These are phyloP conservation scores for Vombatus ursinus DNA, from an alignment of 2,113 vertebrate species.

Conservation along the genomic window DNA sequence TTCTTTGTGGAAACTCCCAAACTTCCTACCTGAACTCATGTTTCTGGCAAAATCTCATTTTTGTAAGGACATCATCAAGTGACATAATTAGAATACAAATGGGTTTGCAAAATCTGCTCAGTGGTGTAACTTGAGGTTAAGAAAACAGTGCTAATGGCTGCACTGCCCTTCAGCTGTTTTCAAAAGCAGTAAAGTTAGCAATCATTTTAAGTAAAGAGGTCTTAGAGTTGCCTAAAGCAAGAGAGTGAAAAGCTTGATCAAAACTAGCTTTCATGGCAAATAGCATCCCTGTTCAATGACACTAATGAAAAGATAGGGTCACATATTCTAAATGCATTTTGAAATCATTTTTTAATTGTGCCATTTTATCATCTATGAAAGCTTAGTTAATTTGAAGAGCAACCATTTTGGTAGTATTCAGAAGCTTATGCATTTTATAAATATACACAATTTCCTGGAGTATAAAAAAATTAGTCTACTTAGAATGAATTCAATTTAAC, in stretches of 20 bases:
- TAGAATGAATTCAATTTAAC: not conserved
- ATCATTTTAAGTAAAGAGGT: conserved; percentile 55
- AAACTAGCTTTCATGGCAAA: conserved; percentile 49
- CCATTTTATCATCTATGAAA: conserved; percentile 4
- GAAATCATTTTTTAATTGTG: not conserved
- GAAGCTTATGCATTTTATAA: conserved; percentile 5
- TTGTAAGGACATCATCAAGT: conserved; percentile 61
- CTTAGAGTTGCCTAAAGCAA: conserved; percentile 50
- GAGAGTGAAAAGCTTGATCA: conserved; percentile 28
- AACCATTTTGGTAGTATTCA: not conserved
- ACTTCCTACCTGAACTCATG: conserved; percentile 37
- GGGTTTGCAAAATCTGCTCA: conserved; percentile 58
- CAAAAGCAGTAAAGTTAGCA: conserved; percentile 69
- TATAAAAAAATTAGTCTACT: not conserved
- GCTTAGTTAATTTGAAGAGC: not conserved
- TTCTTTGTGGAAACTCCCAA: not conserved
- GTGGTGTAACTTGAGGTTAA: conserved; percentile 55
- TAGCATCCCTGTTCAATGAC: conserved; percentile 10
- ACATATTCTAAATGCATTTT: conserved; percentile 10
- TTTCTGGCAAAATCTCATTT: conserved; percentile 38
- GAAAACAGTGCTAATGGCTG: conserved; percentile 56
- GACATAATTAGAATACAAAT: conserved; percentile 73
- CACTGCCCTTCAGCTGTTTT: conserved; percentile 63
- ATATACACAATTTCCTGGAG: not conserved
- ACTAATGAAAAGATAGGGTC: conserved; percentile 39